Percentiles rank a stretch among this genome's conserved stretches.
These are phyloP conservation scores for Sogatella furcifera DNA, from an alignment of 1,140 invertebrate genomes.

Conservation along the genomic window DNA sequence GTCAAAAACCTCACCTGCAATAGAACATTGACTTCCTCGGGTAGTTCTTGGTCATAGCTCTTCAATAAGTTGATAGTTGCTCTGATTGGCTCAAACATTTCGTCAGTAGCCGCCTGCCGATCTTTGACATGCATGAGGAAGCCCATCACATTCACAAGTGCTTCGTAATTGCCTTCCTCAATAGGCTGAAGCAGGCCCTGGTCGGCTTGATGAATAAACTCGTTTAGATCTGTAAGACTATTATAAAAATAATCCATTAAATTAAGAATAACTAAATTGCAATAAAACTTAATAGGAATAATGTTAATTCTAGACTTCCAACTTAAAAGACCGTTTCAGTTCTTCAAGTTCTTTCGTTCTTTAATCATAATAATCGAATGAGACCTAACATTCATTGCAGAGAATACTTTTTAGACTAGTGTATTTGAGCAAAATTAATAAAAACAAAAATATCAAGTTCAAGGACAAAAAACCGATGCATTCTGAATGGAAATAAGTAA, in stretches of 20 bases:
- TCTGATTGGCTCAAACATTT: constrained; percentile 90
- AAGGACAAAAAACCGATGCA: too few relatives aligned
- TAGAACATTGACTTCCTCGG: constrained; percentile 76
- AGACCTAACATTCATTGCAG: too few relatives aligned
- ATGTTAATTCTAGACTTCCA: too few relatives aligned
- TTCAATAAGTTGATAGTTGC: constrained; percentile 76
- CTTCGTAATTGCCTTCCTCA: constrained; percentile 66
- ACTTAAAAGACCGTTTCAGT: too few relatives aligned
- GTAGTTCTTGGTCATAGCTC: constrained; percentile 79
- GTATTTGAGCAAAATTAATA: too few relatives aligned
- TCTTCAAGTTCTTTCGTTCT: too few relatives aligned
- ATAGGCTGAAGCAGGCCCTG: constrained; percentile 69
- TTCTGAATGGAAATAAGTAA: too few relatives aligned
- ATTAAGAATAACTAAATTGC: not conserved
- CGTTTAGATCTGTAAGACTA: constrained; percentile 40
- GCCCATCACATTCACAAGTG: constrained; percentile 72
- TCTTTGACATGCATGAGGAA: constrained; percentile 74
- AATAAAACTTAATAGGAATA: too few relatives aligned
- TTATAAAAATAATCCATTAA: not conserved
- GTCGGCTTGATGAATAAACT: constrained; percentile 49
- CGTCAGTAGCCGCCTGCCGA: constrained; percentile 61
- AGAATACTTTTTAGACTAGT: too few relatives aligned
- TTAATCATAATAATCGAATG: too few relatives aligned
- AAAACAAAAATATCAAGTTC: too few relatives aligned
- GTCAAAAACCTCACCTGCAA: constrained; percentile 39